These are phyloP conservation scores for Erethizon dorsatum DNA, from an alignment of 2,797 vertebrate species.

Conservation along the genomic window DNA sequence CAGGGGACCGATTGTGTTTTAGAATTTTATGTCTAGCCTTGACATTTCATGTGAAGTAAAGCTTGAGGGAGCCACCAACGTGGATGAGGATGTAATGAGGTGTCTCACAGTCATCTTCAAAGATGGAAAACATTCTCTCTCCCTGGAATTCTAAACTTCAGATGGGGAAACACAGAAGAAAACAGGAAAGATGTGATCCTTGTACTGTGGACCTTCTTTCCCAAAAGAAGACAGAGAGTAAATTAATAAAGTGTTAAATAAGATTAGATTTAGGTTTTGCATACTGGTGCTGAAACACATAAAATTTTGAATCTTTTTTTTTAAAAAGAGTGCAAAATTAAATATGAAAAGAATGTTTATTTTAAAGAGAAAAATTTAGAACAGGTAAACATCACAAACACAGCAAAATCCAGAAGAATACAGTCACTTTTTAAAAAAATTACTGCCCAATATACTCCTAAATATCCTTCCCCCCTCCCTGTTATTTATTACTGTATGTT, in stretches of 20 bases:
- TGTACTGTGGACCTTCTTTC: neutral
- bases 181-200: neutral
- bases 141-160: neutral
- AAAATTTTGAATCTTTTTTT: neutral
- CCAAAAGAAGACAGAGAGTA: neutral
- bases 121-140: neutral
- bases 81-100: neutral
- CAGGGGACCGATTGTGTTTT: neutral
- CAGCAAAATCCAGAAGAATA: conserved; percentile 9
- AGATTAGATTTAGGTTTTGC: neutral
- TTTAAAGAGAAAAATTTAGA: neutral
- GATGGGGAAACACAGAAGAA: neutral
- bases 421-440: neutral
- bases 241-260: neutral
- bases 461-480: neutral
- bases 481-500: neutral
- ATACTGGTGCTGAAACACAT: neutral
- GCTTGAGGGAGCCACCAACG: neutral
- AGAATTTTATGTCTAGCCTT: neutral
- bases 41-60: neutral
- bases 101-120: neutral
- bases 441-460: neutral
- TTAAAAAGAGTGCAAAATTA: neutral
- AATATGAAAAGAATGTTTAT: neutral
- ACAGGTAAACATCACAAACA: neutral